phyloP scores from a whole-genome alignment of 23 tunicate species.

The Botrylloides violaceus region DNA sequence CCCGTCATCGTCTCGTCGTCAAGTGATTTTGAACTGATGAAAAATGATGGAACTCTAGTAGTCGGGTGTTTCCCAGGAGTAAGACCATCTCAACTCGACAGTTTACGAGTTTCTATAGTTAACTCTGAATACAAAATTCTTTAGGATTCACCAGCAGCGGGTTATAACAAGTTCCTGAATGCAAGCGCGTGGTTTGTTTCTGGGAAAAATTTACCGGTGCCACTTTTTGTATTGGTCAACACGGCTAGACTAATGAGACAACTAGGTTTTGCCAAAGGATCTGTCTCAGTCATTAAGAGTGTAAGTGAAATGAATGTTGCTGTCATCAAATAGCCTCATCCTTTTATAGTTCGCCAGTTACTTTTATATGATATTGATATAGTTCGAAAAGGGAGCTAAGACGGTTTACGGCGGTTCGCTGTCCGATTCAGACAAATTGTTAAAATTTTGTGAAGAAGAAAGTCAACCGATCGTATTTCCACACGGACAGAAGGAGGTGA shows the following conservation, averaged over 20 bases:
- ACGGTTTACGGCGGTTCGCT: constrained; percentile 35
- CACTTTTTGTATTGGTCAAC: constrained; percentile 64
- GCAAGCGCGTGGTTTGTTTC: constrained; percentile 70
- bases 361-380: not conserved
- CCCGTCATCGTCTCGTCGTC: constrained; percentile 41
- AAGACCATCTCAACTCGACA: not conserved
- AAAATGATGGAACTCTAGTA: constrained; percentile 20
- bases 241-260: constrained; percentile 46
- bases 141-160: constrained; percentile 46
- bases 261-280: constrained; percentile 32
- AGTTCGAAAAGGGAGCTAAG: constrained; percentile 76
- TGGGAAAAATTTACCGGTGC: constrained; percentile 42
- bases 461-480: constrained; percentile 48
- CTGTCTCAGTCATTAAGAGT: constrained; percentile 34
- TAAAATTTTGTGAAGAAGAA: constrained; percentile 60
- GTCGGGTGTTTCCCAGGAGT: constrained; percentile 75
- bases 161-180: constrained; percentile 35
- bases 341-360: not conserved
- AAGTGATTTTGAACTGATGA: constrained; percentile 41
- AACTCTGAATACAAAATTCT: constrained; percentile 8
- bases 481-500: constrained; percentile 32
- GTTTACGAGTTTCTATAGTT: not conserved
- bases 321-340: too few species aligned
- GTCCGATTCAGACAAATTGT: constrained; percentile 31
- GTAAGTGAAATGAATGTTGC: constrained; percentile 14